These are phyloP conservation scores for Ophraella communa DNA, from an alignment of 2,888 invertebrate species.

Conservation along the genomic window DNA sequence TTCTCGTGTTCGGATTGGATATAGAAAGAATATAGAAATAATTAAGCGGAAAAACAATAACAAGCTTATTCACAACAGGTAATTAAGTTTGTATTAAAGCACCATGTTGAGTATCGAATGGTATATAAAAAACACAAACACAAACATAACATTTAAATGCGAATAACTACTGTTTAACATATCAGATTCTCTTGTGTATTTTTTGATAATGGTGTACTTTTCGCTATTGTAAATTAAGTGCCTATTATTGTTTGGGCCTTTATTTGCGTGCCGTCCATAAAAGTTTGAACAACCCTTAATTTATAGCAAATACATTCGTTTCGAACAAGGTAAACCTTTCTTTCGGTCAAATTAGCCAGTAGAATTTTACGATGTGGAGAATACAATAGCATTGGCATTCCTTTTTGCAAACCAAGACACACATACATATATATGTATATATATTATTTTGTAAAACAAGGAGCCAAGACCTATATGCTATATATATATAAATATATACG, in stretches of 20 bases:
- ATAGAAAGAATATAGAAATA: too few species aligned
- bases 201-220: neutral
- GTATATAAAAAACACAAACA: too few species aligned
- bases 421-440: too few species aligned
- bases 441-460: constrained; percentile 9
- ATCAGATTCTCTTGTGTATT: too few species aligned
- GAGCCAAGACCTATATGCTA: constrained; percentile 10
- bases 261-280: neutral
- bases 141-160: too few species aligned
- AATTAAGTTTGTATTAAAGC: too few species aligned
- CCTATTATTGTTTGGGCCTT: neutral
- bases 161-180: too few species aligned
- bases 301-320: neutral
- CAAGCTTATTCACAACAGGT: too few species aligned
- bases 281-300: neutral
- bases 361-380: neutral
- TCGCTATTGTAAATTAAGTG: neutral
- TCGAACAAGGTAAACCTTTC: constrained; percentile 14
- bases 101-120: too few species aligned
- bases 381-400: constrained; percentile 6
- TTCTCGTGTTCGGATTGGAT: too few species aligned
- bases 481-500: constrained; percentile 15
- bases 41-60: too few species aligned
- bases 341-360: constrained; percentile 1
- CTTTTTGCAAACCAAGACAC: constrained; percentile 4